These are phyloP conservation scores for Phortica magna DNA, from an alignment of 2,888 invertebrate species.

Conservation along the genomic window DNA sequence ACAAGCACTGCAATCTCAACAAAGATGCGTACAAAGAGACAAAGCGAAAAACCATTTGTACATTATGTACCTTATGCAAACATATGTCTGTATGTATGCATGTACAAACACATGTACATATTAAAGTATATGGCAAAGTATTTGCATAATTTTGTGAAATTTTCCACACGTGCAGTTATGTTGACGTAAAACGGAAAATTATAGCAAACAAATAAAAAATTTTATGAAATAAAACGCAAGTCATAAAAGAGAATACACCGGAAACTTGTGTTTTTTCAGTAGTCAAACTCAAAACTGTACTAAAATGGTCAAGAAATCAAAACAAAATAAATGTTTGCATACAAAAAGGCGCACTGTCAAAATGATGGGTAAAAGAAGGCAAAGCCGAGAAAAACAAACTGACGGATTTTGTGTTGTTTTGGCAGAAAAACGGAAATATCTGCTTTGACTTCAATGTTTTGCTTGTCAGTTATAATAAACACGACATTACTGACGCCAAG, in stretches of 20 bases:
- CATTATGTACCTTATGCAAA: not conserved
- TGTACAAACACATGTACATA: not conserved
- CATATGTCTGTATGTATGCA: not conserved
- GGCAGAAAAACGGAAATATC: no score
- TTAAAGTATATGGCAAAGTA: not conserved
- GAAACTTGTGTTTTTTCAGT: not conserved
- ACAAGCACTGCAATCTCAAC: not conserved
- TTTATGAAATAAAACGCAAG: not conserved
- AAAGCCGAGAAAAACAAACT: no score
- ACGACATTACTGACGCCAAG: no score
- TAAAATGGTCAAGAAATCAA: constrained; percentile 2
- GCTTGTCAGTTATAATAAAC: no score
- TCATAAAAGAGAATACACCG: not conserved
- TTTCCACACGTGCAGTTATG: not conserved
- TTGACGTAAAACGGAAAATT: not conserved
- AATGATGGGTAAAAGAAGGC: no score
- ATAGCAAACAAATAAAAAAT: not conserved
- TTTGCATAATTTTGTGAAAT: constrained; percentile 11
- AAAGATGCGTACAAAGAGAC: not conserved
- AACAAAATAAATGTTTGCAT: constrained; percentile 3
- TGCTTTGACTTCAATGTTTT: no score
- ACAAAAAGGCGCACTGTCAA: not conserved
- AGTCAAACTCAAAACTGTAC: not conserved
- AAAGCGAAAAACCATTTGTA: not conserved
- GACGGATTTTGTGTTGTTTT: no score